A percentile compares a stretch with the other conserved stretches of the same genome.
These are phyloP conservation scores for Pantherophis guttatus DNA, from an alignment of 2,113 vertebrate species.

Conservation along the genomic window DNA sequence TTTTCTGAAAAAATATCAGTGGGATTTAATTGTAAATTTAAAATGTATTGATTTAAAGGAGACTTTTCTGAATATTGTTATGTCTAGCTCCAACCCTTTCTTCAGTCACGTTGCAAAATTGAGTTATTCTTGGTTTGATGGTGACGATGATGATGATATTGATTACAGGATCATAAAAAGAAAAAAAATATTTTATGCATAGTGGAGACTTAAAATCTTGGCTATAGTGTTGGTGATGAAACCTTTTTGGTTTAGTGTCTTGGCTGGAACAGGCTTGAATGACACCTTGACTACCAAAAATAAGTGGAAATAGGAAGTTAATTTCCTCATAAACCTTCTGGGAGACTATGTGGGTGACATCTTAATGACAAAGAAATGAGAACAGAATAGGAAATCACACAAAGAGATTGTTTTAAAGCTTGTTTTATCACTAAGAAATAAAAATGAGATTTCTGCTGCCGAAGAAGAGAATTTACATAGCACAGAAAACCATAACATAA, in stretches of 20 bases:
- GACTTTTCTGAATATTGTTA: not conserved
- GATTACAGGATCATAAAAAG: too few species aligned
- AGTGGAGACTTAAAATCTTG: not conserved
- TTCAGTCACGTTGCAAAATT: not conserved
- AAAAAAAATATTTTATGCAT: not conserved
- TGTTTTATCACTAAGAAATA: conserved; percentile 1
- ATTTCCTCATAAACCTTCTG: conserved; percentile 16
- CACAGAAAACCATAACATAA: conserved; percentile 4
- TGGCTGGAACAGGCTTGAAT: not conserved
- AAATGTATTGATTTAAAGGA: not conserved
- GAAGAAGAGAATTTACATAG: conserved; percentile 5
- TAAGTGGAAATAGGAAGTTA: conserved; percentile 20
- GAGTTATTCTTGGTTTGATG: not conserved
- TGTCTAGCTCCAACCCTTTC: not conserved
- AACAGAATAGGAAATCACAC: conserved; percentile 4
- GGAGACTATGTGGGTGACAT: conserved; percentile 7
- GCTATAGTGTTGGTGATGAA: not conserved
- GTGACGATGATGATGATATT: not conserved
- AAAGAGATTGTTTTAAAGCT: conserved; percentile 5
- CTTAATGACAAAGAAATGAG: conserved; percentile 22
- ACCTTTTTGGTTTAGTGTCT: not conserved
- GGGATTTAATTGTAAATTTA: not conserved
- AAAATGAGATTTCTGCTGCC: conserved; percentile 21
- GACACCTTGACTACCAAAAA: conserved; percentile 1
- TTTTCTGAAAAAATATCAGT: not conserved